Evolutionary conservation across 2,113 vertebrate genomes (phyloP), one percentile per base, ranked within the genome.

Genomic region (Loxodonta africana): DNA sequence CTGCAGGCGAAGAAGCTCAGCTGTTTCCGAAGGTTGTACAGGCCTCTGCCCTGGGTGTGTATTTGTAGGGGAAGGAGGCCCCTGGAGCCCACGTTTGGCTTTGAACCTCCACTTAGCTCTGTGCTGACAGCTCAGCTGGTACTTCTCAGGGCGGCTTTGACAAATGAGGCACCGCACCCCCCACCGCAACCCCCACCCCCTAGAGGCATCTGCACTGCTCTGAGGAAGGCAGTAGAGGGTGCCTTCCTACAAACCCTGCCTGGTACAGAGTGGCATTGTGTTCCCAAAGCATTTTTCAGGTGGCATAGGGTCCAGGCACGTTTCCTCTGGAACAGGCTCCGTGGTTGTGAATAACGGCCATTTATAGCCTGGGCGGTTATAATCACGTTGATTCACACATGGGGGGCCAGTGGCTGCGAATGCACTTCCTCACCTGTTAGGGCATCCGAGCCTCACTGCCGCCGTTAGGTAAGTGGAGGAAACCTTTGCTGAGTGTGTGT

Each of bases 241-340:
- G 1, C 0, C 26, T 8, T 2, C 53, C 11, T 5, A 2, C 1
- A 1, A 14, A 18, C 30, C 4, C 6, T 14, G 48, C 10, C 44
- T 87, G 77, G 26, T 48, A 9, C 0, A 9, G 5, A 0, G 0
- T 41, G 37, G 48, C 30, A 57, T 73, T 37, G 37, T 37, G 37
- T 37, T 2, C 11, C 33, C 2, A 1, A 37, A 26, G 48, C n/a
- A 8, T 28, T 41, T 57, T 26, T 30, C 30, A 4, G 86, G 51
- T 28, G 81, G 23, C 11, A 9, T 11, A 1, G 33, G 76, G 62
- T 11, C 69, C 62, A 0, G 0, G 3, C 46, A 14, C 11, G 51
- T 53, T 63, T 73, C 37, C 37, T 18, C 44, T 26, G 11, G 21
- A 21, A 14, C 10, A 1, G 25, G 30, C 6, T 33, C 25, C 15